Evolutionary conservation across 2,888 invertebrate species (phyloP).

Genomic region (Perizoma affinitatum): DNA sequence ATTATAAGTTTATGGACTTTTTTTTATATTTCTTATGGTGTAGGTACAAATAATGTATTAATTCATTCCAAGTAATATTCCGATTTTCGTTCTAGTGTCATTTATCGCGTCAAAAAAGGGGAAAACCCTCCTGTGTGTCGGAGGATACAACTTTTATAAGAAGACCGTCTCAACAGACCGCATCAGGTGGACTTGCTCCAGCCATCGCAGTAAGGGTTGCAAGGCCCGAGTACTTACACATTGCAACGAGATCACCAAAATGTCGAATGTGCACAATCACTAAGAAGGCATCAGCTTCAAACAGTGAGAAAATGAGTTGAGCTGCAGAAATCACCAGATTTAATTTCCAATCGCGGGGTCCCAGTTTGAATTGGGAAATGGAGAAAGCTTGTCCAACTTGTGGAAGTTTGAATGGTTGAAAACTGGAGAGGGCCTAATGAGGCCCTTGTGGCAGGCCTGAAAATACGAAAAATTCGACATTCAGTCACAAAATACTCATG

Average conservation of each 20-base stretch:
- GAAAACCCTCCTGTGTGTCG: constrained; percentile 29
- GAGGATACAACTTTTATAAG: constrained; percentile 29
- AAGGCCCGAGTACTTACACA: constrained; percentile 49
- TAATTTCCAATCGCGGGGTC: too few relatives aligned
- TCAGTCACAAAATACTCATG: too few relatives aligned
- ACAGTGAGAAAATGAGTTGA: background rate
- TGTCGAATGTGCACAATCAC: constrained; percentile 51
- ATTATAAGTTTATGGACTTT: too few relatives aligned
- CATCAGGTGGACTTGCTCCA: constrained; percentile 54
- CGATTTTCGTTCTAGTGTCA: constrained; percentile 34
- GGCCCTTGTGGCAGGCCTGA: too few relatives aligned
- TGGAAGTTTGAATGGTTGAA: too few relatives aligned
- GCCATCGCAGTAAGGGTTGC: constrained; percentile 49
- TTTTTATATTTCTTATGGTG: too few relatives aligned
- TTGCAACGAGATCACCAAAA: constrained; percentile 42
- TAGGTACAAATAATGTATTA: background rate
- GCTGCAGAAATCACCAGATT: too few relatives aligned
- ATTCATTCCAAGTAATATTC: too few relatives aligned
- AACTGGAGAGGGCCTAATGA: too few relatives aligned
- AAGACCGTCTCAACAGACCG: constrained; percentile 35
- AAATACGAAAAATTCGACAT: too few relatives aligned
- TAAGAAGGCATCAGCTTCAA: constrained; percentile 2
- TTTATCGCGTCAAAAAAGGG: constrained; percentile 42
- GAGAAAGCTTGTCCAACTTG: too few relatives aligned
- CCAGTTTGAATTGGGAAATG: too few relatives aligned